These are phyloP conservation scores for Ptilodon capucinus DNA, from an alignment of 2,888 invertebrate species.

Conservation along the genomic window DNA sequence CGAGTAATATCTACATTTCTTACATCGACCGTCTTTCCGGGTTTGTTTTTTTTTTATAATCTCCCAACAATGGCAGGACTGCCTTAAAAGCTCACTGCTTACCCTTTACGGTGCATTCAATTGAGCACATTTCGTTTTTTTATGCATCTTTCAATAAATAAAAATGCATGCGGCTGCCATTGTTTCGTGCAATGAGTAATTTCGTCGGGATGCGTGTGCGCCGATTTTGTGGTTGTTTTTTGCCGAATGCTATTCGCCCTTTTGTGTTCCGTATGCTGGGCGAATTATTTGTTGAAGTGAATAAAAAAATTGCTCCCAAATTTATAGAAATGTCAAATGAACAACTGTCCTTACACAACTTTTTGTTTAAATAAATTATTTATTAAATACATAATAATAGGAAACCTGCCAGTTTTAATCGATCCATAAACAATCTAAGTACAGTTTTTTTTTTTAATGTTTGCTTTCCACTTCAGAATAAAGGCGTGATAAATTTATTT, in stretches of 20 bases:
- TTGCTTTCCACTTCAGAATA: too few relatives aligned
- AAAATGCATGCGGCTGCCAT: conserved; percentile 65
- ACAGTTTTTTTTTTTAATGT: too few relatives aligned
- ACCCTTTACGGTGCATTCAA: conserved; percentile 62
- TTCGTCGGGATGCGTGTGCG: conserved; percentile 54
- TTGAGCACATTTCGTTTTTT: conserved; percentile 59
- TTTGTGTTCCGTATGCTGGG: background rate
- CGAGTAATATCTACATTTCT: background rate
- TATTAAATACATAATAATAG: too few relatives aligned
- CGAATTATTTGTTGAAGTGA: too few relatives aligned
- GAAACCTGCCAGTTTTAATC: too few relatives aligned
- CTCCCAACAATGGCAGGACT: conserved; percentile 53
- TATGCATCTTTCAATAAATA: conserved; percentile 59
- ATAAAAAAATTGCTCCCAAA: too few relatives aligned
- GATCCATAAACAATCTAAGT: too few relatives aligned
- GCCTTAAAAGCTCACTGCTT: conserved; percentile 59
- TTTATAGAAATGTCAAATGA: too few relatives aligned
- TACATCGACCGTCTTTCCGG: conserved; percentile 42
- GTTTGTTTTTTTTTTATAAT: conserved; percentile 54
- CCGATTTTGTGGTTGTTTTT: conserved; percentile 38
- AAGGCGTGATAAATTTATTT: too few relatives aligned
- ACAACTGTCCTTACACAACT: too few relatives aligned
- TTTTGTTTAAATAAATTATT: too few relatives aligned
- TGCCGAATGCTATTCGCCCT: conserved; percentile 39
- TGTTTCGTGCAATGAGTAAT: conserved; percentile 69